A percentile compares a stretch with the other conserved stretches of the same genome.
Conservation (phyloP, 1,140 invertebrate genomes). For the Hormaphis cornu region DNA sequence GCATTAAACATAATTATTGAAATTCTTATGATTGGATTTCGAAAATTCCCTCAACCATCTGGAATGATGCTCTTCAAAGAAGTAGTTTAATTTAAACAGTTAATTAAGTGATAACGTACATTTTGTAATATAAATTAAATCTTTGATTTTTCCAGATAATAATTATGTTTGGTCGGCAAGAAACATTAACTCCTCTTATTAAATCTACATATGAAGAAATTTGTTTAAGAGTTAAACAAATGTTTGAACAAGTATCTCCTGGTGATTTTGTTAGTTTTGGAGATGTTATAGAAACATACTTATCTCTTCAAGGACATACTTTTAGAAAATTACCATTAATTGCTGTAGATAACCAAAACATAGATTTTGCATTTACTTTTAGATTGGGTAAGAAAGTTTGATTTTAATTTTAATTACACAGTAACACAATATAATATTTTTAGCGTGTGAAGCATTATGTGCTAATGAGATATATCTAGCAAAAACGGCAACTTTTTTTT, state of each 20-base stretch:
- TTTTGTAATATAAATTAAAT: neutral
- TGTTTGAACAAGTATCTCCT: slow-evolving; percentile 13
- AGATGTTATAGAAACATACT: slow-evolving; percentile 18
- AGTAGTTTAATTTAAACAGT: neutral
- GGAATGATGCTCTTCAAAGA: slow-evolving; percentile 25
- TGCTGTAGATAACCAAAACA: neutral
- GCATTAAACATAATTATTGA: slow-evolving; percentile 7
- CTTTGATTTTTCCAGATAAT: neutral
- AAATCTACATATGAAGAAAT: slow-evolving; percentile 27
- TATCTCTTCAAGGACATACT: slow-evolving; percentile 25
- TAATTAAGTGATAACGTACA: neutral
- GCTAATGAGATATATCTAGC: slow-evolving; percentile 17
- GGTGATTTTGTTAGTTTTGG: neutral
- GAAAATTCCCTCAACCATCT: slow-evolving; percentile 15
- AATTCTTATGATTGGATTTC: slow-evolving; percentile 24
- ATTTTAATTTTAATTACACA: neutral
- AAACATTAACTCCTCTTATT: neutral
- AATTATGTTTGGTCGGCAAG: slow-evolving; percentile 11
- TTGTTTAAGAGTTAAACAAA: slow-evolving; percentile 1
- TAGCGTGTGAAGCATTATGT: slow-evolving; percentile 20
- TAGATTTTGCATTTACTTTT: slow-evolving; percentile 17
- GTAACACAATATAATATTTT: neutral
- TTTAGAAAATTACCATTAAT: slow-evolving; percentile 7
- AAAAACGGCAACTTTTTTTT: slow-evolving; percentile 18
- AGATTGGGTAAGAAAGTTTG: neutral